Base-by-base conservation (phyloP, 2,113 vertebrate genomes). In the Pteruthius melanotis region DNA sequence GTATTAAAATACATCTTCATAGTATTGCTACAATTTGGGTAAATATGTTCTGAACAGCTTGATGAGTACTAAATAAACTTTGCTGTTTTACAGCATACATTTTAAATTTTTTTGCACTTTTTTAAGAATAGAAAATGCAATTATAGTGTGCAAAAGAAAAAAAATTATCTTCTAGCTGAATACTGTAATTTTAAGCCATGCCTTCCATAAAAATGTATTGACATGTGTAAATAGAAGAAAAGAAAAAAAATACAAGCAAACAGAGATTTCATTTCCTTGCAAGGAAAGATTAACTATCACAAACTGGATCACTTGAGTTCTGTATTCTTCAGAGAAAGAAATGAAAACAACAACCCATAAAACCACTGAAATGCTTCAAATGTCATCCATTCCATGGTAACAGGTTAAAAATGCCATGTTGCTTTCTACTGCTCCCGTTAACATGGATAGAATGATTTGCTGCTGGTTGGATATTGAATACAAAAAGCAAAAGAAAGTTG, bases 21-120 rank as follows among this genome's bases (percentile, higher is more conserved):
- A 97, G 96, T 98, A 98, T 98, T 97, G 97, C 98, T 98, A 98
- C 95, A 95, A 95, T 93, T 96, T 93, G 96, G 95, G 96, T 97
- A 97, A 97, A 97, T 98, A 97, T 83, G 91, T 95, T 97, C 86
- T 92, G 96, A 97, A 96, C 95, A 97, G 96, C 96, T 96, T 86
- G 91, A 98, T 97, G 96, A 97, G 91, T 95, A 96, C 96, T 97
- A 97, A 97, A 97, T 97, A 97, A 97, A 97, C 87, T 94, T 93
- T 95, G 96, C 96, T 97, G 96, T 97, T 97, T 97, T 97, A 98
- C 96, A 98, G 97, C 97, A 90, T 96, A 97, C 96, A 87, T 96
- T 96, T 97, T 87, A 44, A 44, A 42, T 85, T 97, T 96, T 97
- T 95, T 96, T 97, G 94, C 96, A 94, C 95, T 94, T 95, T 95